Evolutionary conservation across 2,113 vertebrate genomes (phyloP).

Genomic region (Varanus salvator): DNA sequence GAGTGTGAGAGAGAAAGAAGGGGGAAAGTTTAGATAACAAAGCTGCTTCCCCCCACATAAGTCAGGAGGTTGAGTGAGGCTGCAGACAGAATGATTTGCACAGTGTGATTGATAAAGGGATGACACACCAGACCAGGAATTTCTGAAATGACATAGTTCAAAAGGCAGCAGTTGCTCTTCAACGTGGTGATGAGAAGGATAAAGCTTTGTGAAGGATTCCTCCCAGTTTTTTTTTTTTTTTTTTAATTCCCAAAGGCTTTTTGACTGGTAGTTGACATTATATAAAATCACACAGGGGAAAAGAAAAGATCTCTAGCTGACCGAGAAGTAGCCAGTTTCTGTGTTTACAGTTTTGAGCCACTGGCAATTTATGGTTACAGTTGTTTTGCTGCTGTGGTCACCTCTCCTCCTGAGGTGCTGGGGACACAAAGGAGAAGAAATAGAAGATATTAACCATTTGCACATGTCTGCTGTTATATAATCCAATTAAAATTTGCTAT

Average conservation of each 20-base stretch:
- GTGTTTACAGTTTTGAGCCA: neutral
- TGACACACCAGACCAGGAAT: slow-evolving; percentile 4
- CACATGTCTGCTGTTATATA: neutral
- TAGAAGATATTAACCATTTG: neutral
- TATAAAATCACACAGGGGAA: neutral
- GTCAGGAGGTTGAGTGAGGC: neutral
- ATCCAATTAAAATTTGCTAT: neutral
- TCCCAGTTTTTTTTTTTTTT: neutral
- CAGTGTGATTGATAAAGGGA: slow-evolving; percentile 31
- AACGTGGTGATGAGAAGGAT: neutral
- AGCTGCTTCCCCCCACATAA: neutral
- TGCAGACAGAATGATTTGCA: slow-evolving; percentile 31
- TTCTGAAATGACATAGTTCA: slow-evolving; percentile 32
- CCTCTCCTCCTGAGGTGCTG: neutral
- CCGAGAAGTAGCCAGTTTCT: neutral
- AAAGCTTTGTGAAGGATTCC: neutral
- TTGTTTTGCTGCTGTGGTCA: neutral
- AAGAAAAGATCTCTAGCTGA: slow-evolving; percentile 2
- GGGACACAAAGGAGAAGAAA: neutral
- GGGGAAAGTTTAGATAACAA: neutral
- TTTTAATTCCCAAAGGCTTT: neutral
- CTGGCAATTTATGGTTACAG: neutral
- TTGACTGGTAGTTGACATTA: neutral
- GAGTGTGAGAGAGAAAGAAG: neutral
- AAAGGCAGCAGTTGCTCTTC: slow-evolving; percentile 23